Evolutionary conservation across 2,888 invertebrate genomes (phyloP).

Genomic region (Agriotes lineatus): DNA sequence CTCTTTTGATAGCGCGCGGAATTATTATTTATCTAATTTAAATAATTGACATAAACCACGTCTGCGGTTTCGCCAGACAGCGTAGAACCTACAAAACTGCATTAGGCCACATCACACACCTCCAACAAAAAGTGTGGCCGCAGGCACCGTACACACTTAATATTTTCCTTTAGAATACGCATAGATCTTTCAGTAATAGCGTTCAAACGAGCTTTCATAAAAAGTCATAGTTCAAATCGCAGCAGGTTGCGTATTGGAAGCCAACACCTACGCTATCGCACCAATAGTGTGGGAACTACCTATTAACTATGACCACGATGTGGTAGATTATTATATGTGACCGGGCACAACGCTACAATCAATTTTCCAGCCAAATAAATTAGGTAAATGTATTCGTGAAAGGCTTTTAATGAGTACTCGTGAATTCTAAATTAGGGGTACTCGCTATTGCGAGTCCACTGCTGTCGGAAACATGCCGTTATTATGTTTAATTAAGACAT

Average conservation of each 20-base stretch:
- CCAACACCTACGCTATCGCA: constrained; percentile 43
- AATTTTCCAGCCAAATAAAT: constrained; percentile 38
- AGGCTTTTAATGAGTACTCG: constrained; percentile 31
- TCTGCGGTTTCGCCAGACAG: too few relatives aligned
- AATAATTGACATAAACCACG: too few relatives aligned
- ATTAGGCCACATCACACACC: neutral
- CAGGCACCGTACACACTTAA: constrained; percentile 10
- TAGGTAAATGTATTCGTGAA: constrained; percentile 33
- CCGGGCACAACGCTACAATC: constrained; percentile 35
- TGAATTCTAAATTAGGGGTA: constrained; percentile 27
- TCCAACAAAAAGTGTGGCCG: constrained; percentile 14
- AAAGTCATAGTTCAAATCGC: constrained; percentile 46
- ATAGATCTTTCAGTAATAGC: constrained; percentile 37
- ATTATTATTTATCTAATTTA: too few relatives aligned
- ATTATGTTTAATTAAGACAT: constrained; percentile 14
- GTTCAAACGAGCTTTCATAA: constrained; percentile 36
- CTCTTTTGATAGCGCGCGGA: too few relatives aligned
- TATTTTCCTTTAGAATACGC: constrained; percentile 28
- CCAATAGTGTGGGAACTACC: constrained; percentile 43
- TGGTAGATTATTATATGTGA: constrained; percentile 32
- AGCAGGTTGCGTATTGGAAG: constrained; percentile 44
- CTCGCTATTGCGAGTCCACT: constrained; percentile 12
- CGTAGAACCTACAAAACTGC: too few relatives aligned
- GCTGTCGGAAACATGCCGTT: neutral
- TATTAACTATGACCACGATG: constrained; percentile 38